These are phyloP conservation scores for Sphaerophoria taeniata DNA, from an alignment of 2,888 invertebrate species.

Conservation along the genomic window DNA sequence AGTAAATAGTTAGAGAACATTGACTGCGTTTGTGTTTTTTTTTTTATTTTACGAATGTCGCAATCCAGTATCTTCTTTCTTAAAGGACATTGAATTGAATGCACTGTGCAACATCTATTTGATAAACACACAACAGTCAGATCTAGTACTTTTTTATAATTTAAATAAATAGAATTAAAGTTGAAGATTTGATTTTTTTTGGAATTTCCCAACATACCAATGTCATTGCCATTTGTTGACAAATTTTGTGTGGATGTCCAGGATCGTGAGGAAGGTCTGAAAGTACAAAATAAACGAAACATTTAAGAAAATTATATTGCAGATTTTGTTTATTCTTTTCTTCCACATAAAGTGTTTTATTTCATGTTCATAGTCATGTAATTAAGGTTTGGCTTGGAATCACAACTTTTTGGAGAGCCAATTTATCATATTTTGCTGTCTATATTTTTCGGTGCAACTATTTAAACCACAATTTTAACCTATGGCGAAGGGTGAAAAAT, in stretches of 20 bases:
- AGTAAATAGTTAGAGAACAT: neutral
- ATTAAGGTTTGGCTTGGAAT: too few species aligned
- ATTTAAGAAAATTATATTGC: neutral
- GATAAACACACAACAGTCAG: slow-evolving; percentile 52
- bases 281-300: neutral
- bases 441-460: too few species aligned
- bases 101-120: slow-evolving; percentile 19
- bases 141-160: slow-evolving; percentile 20
- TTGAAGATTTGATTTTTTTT: neutral
- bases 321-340: too few species aligned
- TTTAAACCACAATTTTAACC: too few species aligned
- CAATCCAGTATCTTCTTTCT: too few species aligned
- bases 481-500: too few species aligned
- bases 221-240: slow-evolving; percentile 79
- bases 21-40: slow-evolving; percentile 50
- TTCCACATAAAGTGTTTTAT: too few species aligned
- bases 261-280: slow-evolving; percentile 84
- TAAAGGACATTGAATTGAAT: too few species aligned
- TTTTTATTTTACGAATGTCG: too few species aligned
- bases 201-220: slow-evolving; percentile 78
- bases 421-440: too few species aligned
- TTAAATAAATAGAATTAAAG: neutral
- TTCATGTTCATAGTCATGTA: too few species aligned
- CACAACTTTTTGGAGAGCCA: too few species aligned
- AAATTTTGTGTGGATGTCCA: slow-evolving; percentile 92